Conservation (phyloP, 2,113 vertebrate genomes). For the Caranx ignobilis region DNA sequence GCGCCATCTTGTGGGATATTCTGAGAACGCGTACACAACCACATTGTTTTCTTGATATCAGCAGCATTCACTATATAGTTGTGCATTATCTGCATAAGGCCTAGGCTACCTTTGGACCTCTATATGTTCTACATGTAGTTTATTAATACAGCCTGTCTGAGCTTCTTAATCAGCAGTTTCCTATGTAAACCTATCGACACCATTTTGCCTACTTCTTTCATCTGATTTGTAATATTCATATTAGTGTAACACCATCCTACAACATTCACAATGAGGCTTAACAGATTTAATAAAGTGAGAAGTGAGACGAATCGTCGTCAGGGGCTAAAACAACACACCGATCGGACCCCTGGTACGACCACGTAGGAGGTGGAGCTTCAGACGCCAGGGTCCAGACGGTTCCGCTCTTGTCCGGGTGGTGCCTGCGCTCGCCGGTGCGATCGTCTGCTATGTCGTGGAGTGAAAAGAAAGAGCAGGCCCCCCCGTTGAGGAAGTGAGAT, state of each 20-base stretch:
- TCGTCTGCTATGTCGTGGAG: background rate
- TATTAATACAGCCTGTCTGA: too few species aligned
- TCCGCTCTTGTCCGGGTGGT: background rate
- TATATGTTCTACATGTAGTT: too few species aligned
- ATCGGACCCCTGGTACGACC: background rate
- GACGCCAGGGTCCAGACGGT: background rate
- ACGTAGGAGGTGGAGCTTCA: slow-evolving; percentile 64
- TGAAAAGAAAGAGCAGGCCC: slow-evolving; percentile 17
- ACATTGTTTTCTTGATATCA: background rate
- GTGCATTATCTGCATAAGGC: background rate
- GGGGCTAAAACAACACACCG: background rate
- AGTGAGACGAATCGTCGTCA: too few species aligned
- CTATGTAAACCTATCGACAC: too few species aligned
- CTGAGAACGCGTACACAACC: background rate
- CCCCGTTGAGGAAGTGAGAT: slow-evolving; percentile 68
- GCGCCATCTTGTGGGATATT: slow-evolving; percentile 63
- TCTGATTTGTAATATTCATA: background rate
- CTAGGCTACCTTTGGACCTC: too few species aligned
- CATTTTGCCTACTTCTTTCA: background rate
- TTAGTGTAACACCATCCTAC: background rate
- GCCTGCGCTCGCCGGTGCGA: background rate
- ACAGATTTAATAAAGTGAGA: rapidly evolving
- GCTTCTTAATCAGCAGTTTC: too few species aligned
- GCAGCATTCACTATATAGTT: background rate
- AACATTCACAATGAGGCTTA: background rate